Percentiles rank a stretch among this genome's conserved stretches.
phyloP scores from a whole-genome alignment of 2,888 invertebrate genomes.

The Azorinus chamasolen region DNA sequence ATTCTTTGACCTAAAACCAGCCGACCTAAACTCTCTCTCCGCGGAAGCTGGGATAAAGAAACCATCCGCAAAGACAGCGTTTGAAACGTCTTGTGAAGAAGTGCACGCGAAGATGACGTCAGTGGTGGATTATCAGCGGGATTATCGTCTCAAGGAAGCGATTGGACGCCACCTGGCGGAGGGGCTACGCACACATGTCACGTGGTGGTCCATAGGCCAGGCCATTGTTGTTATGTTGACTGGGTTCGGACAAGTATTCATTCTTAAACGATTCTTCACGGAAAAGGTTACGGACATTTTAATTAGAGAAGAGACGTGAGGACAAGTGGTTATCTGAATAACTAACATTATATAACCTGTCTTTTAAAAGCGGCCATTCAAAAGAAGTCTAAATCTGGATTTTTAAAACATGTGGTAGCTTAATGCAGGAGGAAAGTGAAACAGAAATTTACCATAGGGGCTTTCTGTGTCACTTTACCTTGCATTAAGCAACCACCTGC shows the following conservation, averaged over 20 bases:
- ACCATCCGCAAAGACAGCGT: conserved; percentile 70
- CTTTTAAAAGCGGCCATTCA: too few relatives aligned
- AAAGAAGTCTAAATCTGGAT: too few relatives aligned
- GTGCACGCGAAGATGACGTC: conserved; percentile 74
- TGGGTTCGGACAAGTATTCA: conserved; percentile 82
- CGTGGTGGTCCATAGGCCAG: conserved; percentile 81
- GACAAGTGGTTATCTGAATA: too few relatives aligned
- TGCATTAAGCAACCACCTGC: too few relatives aligned
- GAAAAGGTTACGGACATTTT: conserved; percentile 50
- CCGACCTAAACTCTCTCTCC: conserved; percentile 72
- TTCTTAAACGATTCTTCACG: conserved; percentile 83
- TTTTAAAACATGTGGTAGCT: too few relatives aligned
- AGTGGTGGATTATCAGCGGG: conserved; percentile 71
- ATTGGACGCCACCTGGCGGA: conserved; percentile 83
- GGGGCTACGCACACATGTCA: conserved; percentile 74
- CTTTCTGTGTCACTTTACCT: too few relatives aligned
- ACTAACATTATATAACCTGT: too few relatives aligned
- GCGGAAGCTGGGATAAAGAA: conserved; percentile 73
- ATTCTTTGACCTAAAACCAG: conserved; percentile 79
- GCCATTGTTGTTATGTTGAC: conserved; percentile 78
- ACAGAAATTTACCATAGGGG: too few relatives aligned
- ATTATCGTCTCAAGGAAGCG: conserved; percentile 81
- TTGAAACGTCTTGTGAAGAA: conserved; percentile 74
- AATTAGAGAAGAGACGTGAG: conserved; percentile 27
- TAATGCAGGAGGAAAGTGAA: too few relatives aligned